phyloP scores from a whole-genome alignment of 2,888 invertebrate genomes.

The Epirrhoe alternata region DNA sequence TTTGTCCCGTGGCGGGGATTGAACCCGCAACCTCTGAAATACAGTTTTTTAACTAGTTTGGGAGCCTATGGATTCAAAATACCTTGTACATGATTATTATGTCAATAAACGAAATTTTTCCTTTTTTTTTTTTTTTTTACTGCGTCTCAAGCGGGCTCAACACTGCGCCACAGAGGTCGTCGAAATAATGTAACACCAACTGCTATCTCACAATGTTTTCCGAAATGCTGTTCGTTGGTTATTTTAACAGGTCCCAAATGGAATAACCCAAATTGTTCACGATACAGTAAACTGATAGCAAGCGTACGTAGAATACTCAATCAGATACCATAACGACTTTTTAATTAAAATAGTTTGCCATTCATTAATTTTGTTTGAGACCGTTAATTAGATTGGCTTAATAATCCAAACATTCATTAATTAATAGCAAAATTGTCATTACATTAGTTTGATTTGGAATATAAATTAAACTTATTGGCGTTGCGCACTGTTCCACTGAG shows the following conservation, averaged over 20 bases:
- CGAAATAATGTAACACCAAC: too few species aligned
- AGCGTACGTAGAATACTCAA: not conserved
- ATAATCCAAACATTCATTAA: not conserved
- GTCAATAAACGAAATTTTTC: too few species aligned
- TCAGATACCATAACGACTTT: not conserved
- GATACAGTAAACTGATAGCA: constrained; percentile 10
- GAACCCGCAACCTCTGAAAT: too few species aligned
- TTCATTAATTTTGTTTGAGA: not conserved
- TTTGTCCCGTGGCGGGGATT: too few species aligned
- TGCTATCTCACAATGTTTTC: not conserved
- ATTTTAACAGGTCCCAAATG: constrained; percentile 1
- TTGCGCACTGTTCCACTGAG: too few species aligned
- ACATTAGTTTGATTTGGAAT: not conserved
- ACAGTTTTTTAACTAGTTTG: too few species aligned
- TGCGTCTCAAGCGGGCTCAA: too few species aligned
- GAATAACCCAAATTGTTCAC: constrained; percentile 14
- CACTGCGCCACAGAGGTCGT: too few species aligned
- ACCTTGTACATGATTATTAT: too few species aligned
- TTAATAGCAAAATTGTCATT: not conserved
- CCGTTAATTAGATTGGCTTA: not conserved
- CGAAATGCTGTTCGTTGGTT: not conserved
- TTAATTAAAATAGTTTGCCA: not conserved
- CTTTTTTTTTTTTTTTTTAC: too few species aligned
- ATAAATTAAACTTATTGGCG: not conserved
- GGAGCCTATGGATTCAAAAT: too few species aligned